Conservation (phyloP, 2,113 vertebrate species). For the Saguinus midas region DNA sequence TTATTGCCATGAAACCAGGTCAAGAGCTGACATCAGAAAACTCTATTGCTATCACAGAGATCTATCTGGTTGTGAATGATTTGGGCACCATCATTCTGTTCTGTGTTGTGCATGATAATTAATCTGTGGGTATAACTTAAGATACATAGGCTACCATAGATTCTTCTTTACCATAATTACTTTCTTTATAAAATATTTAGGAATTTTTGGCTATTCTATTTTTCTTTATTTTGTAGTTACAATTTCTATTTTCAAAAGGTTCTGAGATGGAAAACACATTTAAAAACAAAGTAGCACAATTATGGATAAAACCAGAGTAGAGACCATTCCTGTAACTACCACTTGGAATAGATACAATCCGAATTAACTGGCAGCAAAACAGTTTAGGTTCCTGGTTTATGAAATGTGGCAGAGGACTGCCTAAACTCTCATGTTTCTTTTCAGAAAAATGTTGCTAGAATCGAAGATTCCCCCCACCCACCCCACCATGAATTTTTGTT, state of each 20-base stretch:
- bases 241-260: not conserved
- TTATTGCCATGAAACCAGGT: not conserved
- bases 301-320: not conserved
- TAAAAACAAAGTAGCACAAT: not conserved
- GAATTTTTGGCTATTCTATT: not conserved
- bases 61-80: slow-evolving; percentile 20
- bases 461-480: not conserved
- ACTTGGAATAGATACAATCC: not conserved
- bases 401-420: not conserved
- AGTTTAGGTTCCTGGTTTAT: not conserved
- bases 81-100: not conserved
- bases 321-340: not conserved
- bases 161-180: not conserved
- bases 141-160: not conserved
- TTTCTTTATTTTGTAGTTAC: not conserved
- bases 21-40: not conserved
- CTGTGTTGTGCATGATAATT: not conserved
- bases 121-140: not conserved
- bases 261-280: not conserved
- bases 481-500: not conserved
- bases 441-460: not conserved
- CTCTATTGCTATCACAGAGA: not conserved
- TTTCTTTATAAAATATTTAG: slow-evolving; percentile 26
- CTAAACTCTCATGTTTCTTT: not conserved
- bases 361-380: not conserved